phyloP scores from a whole-genome alignment of 2,797 vertebrate species.

The Percopsis omiscomaycus region DNA sequence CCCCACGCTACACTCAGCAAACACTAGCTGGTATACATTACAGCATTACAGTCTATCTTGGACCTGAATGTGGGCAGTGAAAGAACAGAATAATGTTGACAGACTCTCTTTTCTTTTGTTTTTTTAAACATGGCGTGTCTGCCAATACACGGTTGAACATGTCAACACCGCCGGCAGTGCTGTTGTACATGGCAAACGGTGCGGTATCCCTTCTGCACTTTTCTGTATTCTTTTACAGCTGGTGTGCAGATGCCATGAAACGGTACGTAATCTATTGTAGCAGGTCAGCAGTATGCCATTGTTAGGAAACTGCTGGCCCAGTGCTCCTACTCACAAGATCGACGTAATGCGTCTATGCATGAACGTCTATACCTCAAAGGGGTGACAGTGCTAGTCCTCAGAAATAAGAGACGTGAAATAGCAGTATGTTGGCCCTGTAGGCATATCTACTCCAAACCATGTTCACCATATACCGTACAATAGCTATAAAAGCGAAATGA shows the following conservation, averaged over 20 bases:
- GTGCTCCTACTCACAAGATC: constrained; percentile 41
- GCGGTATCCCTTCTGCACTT: not conserved
- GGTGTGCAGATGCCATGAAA: constrained; percentile 11
- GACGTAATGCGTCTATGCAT: constrained; percentile 20
- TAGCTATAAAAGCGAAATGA: constrained; percentile 45
- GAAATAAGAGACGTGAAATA: constrained; percentile 45
- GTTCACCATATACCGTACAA: constrained; percentile 43
- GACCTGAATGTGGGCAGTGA: not conserved
- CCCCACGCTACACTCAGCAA: not conserved
- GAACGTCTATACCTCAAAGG: constrained; percentile 34
- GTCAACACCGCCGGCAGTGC: constrained; percentile 10
- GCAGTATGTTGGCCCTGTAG: constrained; percentile 49
- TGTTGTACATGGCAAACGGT: constrained; percentile 7
- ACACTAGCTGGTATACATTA: not conserved
- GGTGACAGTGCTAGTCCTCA: constrained; percentile 22
- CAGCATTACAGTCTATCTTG: not conserved
- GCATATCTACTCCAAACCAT: constrained; percentile 54
- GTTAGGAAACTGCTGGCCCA: constrained; percentile 16
- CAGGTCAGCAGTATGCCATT: constrained; percentile 26
- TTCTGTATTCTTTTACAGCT: constrained; percentile 4
- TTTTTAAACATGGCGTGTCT: not conserved
- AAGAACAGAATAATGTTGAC: constrained; percentile 22
- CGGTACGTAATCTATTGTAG: constrained; percentile 26
- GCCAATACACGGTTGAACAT: constrained; percentile 10
- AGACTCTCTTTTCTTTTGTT: not conserved